Percentiles rank a stretch among this genome's conserved stretches.
These are phyloP conservation scores for Dryomyza anilis DNA, from an alignment of 2,888 invertebrate genomes.

Conservation along the genomic window DNA sequence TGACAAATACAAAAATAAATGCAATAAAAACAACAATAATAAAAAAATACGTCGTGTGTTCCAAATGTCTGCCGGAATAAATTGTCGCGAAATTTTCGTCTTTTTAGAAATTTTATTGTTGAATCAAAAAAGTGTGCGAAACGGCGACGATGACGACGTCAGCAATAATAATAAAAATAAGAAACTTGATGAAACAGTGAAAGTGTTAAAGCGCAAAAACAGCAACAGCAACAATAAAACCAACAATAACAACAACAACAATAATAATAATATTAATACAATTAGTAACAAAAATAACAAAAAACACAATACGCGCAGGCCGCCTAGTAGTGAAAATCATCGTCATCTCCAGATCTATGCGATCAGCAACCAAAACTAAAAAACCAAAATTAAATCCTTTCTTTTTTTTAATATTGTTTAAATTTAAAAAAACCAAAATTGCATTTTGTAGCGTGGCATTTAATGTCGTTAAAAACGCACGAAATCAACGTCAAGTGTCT, in stretches of 20 bases:
- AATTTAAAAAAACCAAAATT: too few species aligned
- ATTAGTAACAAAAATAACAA: slow-evolving; percentile 36
- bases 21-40: neutral
- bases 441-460: too few species aligned
- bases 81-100: slow-evolving; percentile 60
- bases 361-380: slow-evolving; percentile 1
- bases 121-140: slow-evolving; percentile 58
- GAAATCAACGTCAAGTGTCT: neutral
- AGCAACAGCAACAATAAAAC: slow-evolving; percentile 33
- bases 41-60: slow-evolving; percentile 25
- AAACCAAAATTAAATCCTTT: neutral
- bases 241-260: slow-evolving; percentile 36
- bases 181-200: slow-evolving; percentile 5
- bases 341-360: neutral
- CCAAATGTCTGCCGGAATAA: slow-evolving; percentile 60
- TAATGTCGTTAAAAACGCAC: too few species aligned
- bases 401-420: neutral
- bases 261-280: slow-evolving; percentile 26
- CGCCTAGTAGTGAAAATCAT: neutral
- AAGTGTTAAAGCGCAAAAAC: slow-evolving; percentile 18
- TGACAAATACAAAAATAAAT: neutral
- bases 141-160: slow-evolving; percentile 41
- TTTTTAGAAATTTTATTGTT: slow-evolving; percentile 60
- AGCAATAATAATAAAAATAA: too few species aligned
- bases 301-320: slow-evolving; percentile 30